Evolutionary conservation across 1,140 invertebrate genomes (phyloP), one percentile per base, ranked within the genome.

Genomic region (Heliothis subflexa): DNA sequence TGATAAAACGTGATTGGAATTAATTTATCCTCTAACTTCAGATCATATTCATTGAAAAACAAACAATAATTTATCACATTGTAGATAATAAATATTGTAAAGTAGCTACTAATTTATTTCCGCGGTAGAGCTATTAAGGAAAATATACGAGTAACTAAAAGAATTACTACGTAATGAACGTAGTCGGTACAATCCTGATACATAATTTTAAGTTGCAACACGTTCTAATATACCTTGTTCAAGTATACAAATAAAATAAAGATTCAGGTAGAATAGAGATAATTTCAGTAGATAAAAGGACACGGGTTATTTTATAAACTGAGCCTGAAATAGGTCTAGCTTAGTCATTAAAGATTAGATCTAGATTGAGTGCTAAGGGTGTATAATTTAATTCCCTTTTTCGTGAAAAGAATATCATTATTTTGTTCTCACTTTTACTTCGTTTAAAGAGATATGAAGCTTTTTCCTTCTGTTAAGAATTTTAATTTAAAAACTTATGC

Each of bases 291-390:
- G 66, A 70, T 70, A 70, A 68, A 5, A 68, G 13, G 13, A 28
- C 28, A 52, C 13, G 47, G 47, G 12, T 70, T 70, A 70, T 70
- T 28, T 70, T 25, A 70, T 70, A 70, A 40, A n/a, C n/a, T 16
- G 16, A 70, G 47, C 12, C 66, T 70, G 13, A 14, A 50, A 70
- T 40, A 62, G 33, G 66, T 18, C 45, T 50, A 28, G 18, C 57
- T 70, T 52, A 25, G 47, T 70, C 14, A 62, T 62, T 25, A 50
- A 25, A 70, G 66, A 70, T 70, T 52, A 50, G 21, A 62, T 70
- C 66, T 70, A 0, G 47, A 50, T 13, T 66, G 62, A 49, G 62
- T 28, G 47, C 47, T 70, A 28, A 70, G 21, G 66, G 66, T 21
- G 11, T 47, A 66, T 47, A 66, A 66, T 47, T 66, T 45, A 66